Percentiles rank a stretch among this genome's conserved stretches.
phyloP scores from a whole-genome alignment of 2,113 vertebrate genomes.

The Genyomyrus donnyi region DNA sequence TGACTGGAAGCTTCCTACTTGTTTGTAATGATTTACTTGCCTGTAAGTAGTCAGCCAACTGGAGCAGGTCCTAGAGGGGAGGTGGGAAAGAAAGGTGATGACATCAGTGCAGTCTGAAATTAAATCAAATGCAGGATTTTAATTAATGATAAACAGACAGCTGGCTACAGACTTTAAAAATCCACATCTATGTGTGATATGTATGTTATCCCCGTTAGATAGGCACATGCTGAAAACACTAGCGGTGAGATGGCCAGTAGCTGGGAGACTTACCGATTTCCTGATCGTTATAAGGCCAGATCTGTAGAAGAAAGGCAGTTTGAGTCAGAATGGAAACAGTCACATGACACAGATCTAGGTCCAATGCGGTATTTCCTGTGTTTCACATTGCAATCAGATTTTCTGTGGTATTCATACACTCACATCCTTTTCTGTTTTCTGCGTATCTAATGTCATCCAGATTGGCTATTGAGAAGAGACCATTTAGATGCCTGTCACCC shows the following conservation, averaged over 20 bases:
- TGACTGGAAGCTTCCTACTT: not conserved
- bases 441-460: not conserved
- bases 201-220: not conserved
- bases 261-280: constrained; percentile 53
- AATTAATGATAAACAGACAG: not conserved
- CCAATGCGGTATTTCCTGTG: not conserved
- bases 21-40: constrained; percentile 36
- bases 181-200: not conserved
- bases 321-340: not conserved
- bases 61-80: constrained; percentile 52
- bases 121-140: not conserved
- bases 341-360: not conserved
- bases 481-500: not conserved
- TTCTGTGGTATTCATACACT: not conserved
- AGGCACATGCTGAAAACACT: not conserved
- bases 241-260: not conserved
- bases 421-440: not conserved
- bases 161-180: not conserved
- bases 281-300: constrained; percentile 50
- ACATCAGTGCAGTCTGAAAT: not conserved
- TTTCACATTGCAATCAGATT: not conserved
- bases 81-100: constrained; percentile 5
- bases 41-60: constrained; percentile 56
- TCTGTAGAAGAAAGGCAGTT: constrained; percentile 34
- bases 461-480: not conserved